Conservation (phyloP, 2,113 vertebrate species). For the Pelecanoides urinatrix region DNA sequence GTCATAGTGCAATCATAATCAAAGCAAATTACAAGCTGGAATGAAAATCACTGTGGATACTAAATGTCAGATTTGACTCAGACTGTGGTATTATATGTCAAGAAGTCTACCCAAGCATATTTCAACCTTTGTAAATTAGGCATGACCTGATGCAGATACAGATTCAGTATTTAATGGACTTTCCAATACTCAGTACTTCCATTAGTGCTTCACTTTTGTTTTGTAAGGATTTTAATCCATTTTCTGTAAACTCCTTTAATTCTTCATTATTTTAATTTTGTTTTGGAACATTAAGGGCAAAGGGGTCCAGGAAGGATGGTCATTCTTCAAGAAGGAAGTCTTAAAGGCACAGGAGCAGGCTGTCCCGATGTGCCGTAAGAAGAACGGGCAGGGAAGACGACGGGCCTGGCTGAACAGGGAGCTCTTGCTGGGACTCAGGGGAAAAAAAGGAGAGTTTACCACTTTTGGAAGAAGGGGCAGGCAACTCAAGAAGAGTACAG, state of each 20-base stretch:
- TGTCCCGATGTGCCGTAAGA: too few relatives aligned
- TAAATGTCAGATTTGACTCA: not conserved
- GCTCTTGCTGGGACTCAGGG: too few relatives aligned
- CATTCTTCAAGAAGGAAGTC: too few relatives aligned
- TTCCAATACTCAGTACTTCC: not conserved
- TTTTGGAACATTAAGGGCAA: not conserved
- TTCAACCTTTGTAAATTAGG: not conserved
- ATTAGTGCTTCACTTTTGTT: not conserved
- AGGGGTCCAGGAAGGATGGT: too few relatives aligned
- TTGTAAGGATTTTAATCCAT: not conserved
- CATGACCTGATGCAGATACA: not conserved
- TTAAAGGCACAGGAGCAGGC: too few relatives aligned
- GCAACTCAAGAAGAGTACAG: too few relatives aligned
- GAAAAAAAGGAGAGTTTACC: too few relatives aligned
- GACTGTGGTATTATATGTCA: not conserved
- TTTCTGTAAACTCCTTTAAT: not conserved
- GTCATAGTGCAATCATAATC: not conserved
- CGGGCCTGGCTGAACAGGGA: too few relatives aligned
- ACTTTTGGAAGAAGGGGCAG: too few relatives aligned
- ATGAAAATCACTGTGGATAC: not conserved
- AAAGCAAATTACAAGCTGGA: not conserved
- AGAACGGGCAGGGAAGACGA: too few relatives aligned
- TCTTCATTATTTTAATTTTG: slow-evolving; percentile 5
- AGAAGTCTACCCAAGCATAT: not conserved
- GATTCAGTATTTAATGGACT: not conserved